phyloP scores from a whole-genome alignment of 64 coral and sea anemone species.

The Astreopora myriophthalma region DNA sequence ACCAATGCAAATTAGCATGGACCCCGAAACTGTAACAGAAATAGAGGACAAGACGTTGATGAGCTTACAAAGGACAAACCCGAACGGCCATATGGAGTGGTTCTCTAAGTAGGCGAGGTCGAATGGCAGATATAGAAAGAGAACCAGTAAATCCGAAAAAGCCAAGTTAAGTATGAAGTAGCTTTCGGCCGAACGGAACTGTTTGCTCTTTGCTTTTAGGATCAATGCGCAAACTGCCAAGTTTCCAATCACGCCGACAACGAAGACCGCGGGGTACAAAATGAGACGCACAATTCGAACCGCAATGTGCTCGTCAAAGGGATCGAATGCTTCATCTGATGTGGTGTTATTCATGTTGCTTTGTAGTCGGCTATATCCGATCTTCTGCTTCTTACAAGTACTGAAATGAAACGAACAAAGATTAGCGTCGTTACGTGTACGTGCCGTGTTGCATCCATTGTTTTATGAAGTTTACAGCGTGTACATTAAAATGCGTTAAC shows the following conservation, averaged over 20 bases:
- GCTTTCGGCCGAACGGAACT: conserved; percentile 57
- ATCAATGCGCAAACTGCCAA: conserved; percentile 38
- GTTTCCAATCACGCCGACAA: conserved; percentile 66
- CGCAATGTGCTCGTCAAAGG: conserved; percentile 14
- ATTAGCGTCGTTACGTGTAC: not conserved
- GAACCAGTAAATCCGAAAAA: conserved; percentile 76
- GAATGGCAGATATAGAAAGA: conserved; percentile 81
- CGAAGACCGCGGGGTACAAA: conserved; percentile 49
- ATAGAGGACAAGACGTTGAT: conserved; percentile 71
- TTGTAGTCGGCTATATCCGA: not conserved
- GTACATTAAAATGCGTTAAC: not conserved
- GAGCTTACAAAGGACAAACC: conserved; percentile 79
- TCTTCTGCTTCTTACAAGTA: not conserved
- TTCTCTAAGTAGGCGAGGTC: conserved; percentile 84
- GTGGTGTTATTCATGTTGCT: conserved; percentile 28
- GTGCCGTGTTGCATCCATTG: not conserved
- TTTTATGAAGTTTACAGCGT: not conserved
- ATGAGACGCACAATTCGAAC: conserved; percentile 44
- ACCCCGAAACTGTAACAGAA: conserved; percentile 81
- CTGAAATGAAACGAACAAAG: conserved; percentile 7
- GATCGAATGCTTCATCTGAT: not conserved
- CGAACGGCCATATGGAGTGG: conserved; percentile 76
- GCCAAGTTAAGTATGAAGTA: conserved; percentile 90
- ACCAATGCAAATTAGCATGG: conserved; percentile 74
- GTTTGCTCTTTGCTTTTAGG: conserved; percentile 31